phyloP scores from a whole-genome alignment of 2,888 invertebrate species.

The Cheilosia variabilis region DNA sequence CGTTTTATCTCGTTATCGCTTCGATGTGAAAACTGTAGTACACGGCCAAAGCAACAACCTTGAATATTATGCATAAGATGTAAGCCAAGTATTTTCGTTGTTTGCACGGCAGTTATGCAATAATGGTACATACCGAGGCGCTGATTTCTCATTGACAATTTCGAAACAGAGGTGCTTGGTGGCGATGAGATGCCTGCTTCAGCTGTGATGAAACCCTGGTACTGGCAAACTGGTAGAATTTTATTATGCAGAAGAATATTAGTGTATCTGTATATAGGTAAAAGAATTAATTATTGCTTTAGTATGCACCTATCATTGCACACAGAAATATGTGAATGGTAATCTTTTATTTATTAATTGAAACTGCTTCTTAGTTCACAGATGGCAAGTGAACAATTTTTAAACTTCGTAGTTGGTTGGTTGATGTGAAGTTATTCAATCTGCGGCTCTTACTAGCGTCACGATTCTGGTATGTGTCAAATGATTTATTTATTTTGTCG shows the following conservation, averaged over 20 bases:
- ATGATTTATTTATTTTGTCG: too few species aligned
- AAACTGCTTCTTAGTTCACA: too few species aligned
- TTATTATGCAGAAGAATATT: background rate
- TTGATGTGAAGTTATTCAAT: too few species aligned
- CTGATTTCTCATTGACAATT: conserved; percentile 27
- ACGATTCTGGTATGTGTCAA: too few species aligned
- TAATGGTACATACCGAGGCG: conserved; percentile 6
- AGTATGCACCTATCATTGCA: conserved; percentile 16
- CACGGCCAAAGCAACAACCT: conserved; percentile 37
- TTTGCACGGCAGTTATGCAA: conserved; percentile 34
- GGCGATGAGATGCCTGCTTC: background rate
- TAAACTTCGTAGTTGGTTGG: too few species aligned
- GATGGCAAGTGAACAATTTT: too few species aligned
- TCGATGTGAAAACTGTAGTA: conserved; percentile 32
- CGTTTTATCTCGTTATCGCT: conserved; percentile 18
- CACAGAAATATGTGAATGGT: conserved; percentile 7
- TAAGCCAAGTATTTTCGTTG: conserved; percentile 8
- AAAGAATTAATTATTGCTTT: conserved; percentile 30
- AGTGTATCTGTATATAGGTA: conserved; percentile 1
- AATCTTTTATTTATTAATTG: too few species aligned
- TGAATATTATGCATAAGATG: conserved; percentile 42
- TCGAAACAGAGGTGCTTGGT: conserved; percentile 1
- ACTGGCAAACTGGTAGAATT: background rate
- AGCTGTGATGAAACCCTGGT: conserved; percentile 8
- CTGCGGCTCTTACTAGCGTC: too few species aligned